Percentiles rank a stretch among this genome's conserved stretches.
These are phyloP conservation scores for Aphelinus atriplicis DNA, from an alignment of 1,140 invertebrate genomes.

Conservation along the genomic window DNA sequence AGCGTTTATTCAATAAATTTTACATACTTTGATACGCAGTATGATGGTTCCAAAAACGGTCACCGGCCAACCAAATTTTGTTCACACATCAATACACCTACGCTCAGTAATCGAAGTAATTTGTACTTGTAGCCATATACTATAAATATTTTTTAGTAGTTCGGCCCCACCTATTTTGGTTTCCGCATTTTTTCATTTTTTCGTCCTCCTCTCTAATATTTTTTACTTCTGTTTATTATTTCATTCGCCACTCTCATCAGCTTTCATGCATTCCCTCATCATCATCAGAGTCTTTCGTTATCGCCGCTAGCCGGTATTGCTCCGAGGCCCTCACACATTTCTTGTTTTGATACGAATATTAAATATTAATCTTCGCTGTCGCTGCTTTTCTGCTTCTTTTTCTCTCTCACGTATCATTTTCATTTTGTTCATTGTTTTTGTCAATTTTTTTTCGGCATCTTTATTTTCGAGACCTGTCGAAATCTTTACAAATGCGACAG, in stretches of 20 bases:
- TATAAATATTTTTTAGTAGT: conserved; percentile 66
- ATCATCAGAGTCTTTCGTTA: conserved; percentile 46
- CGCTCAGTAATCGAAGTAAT: conserved; percentile 68
- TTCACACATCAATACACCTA: conserved; percentile 68
- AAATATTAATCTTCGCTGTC: conserved; percentile 61
- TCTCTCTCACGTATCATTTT: conserved; percentile 31
- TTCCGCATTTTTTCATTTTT: conserved; percentile 51
- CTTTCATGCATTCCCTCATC: conserved; percentile 30
- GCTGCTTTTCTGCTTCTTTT: conserved; percentile 32
- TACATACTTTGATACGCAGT: conserved; percentile 69
- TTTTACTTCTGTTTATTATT: conserved; percentile 12
- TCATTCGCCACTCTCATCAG: conserved; percentile 19
- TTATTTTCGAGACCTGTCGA: conserved; percentile 58
- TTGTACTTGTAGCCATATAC: conserved; percentile 69
- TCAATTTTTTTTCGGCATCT: conserved; percentile 42
- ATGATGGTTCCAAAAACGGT: conserved; percentile 68
- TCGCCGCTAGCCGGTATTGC: conserved; percentile 60
- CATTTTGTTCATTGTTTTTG: conserved; percentile 49
- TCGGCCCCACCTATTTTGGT: conserved; percentile 61
- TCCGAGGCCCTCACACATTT: conserved; percentile 65
- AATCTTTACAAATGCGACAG: conserved; percentile 61
- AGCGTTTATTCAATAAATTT: conserved; percentile 69
- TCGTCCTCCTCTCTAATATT: conserved; percentile 43
- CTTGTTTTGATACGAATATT: conserved; percentile 66
- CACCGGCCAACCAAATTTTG: conserved; percentile 68